Conservation (phyloP, 2,888 invertebrate species). For the Zaprionus obscuricornis region DNA sequence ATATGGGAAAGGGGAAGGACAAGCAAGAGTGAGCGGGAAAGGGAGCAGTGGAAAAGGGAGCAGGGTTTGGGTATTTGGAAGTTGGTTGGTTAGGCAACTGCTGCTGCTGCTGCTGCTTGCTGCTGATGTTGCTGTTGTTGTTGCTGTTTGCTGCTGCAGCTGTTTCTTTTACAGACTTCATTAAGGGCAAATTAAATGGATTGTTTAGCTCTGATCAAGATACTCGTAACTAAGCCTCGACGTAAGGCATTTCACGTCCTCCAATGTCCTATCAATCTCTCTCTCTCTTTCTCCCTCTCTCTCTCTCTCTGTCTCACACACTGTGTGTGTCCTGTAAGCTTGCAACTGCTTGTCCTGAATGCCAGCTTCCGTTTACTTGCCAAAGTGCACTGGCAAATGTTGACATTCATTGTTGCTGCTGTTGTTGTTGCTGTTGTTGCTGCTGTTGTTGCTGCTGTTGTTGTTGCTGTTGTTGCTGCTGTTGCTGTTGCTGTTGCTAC, state of each 20-base stretch:
- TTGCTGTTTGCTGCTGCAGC: slow-evolving; percentile 4
- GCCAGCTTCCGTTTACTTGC: slow-evolving; percentile 36
- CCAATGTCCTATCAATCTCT: too few relatives aligned
- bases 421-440: background rate
- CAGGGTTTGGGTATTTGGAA: too few relatives aligned
- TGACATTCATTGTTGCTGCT: slow-evolving; percentile 57
- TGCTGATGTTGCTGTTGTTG: background rate
- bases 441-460: slow-evolving; percentile 10
- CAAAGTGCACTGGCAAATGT: slow-evolving; percentile 74
- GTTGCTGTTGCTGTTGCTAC: slow-evolving; percentile 9
- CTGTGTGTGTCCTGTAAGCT: background rate
- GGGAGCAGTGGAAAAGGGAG: too few relatives aligned
- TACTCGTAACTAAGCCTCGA: slow-evolving; percentile 60
- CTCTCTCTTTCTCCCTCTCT: too few relatives aligned
- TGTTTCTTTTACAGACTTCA: slow-evolving; percentile 47
- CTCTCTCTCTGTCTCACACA: background rate
- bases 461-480: background rate
- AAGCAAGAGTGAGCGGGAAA: too few relatives aligned
- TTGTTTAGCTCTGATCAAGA: slow-evolving; percentile 67
- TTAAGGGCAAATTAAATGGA: slow-evolving; percentile 73
- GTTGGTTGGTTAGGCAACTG: too few relatives aligned
- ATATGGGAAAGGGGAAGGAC: too few relatives aligned
- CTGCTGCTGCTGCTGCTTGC: too few relatives aligned
- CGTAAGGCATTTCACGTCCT: slow-evolving; percentile 40
- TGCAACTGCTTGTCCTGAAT: slow-evolving; percentile 6